A percentile compares a stretch with the other conserved stretches of the same genome.
Conservation (phyloP, 2,797 vertebrate genomes). For the Perdix hodgsoniae region DNA sequence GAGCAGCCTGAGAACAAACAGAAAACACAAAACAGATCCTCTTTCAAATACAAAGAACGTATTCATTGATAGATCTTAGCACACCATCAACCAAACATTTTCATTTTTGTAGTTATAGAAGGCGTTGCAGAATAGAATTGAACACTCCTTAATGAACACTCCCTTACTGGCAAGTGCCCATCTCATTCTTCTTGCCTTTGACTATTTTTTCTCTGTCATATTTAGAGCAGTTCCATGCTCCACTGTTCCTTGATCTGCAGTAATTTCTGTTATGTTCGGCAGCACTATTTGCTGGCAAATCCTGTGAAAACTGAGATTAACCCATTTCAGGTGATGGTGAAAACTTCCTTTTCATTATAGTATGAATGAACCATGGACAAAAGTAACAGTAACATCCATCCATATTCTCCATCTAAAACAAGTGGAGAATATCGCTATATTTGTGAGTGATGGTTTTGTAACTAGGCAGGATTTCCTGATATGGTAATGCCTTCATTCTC, state of each 20-base stretch:
- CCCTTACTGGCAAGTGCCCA: not conserved
- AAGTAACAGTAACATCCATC: not conserved
- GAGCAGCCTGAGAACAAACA: not conserved
- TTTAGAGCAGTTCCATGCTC: not conserved
- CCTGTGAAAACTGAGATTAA: not conserved
- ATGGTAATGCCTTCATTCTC: not conserved
- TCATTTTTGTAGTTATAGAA: not conserved
- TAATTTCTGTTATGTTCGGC: not conserved
- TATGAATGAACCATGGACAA: not conserved
- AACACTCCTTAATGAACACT: not conserved
- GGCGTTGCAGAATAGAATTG: not conserved
- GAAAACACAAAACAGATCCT: not conserved
- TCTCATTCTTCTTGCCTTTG: not conserved
- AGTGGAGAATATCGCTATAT: not conserved
- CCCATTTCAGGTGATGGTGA: not conserved
- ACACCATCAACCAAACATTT: not conserved
- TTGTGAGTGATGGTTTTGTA: not conserved
- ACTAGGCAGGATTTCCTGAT: not conserved
- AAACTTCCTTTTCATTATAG: not conserved
- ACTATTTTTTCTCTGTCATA: not conserved
- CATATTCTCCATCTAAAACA: not conserved
- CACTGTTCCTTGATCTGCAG: not conserved
- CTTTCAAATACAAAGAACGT: not conserved
- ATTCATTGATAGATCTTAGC: not conserved
- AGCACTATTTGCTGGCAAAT: not conserved